phyloP scores from a whole-genome alignment of 2,888 invertebrate genomes.

The Agonopterix subpropinquella region DNA sequence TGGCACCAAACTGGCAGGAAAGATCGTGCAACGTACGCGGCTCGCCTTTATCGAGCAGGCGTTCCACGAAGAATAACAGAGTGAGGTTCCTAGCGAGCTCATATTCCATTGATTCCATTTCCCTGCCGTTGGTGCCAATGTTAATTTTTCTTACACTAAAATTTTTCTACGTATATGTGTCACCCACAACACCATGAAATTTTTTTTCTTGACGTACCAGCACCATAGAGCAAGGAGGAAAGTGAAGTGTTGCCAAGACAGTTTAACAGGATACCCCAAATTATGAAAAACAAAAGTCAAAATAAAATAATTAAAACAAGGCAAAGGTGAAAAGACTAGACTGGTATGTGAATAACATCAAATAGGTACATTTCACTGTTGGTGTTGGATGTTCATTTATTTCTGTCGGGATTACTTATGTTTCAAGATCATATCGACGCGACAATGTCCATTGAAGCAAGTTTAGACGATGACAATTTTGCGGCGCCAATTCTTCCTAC shows the following conservation, averaged over 20 bases:
- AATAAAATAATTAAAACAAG: no score
- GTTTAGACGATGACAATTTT: no score
- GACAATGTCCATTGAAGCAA: no score
- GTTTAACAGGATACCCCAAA: constrained; percentile 6
- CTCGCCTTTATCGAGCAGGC: constrained; percentile 97
- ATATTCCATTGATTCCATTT: constrained; percentile 95
- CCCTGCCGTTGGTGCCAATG: constrained; percentile 73
- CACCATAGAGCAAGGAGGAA: constrained; percentile 41
- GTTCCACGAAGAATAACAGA: constrained; percentile 98
- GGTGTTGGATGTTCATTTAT: no score
- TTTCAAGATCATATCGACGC: no score
- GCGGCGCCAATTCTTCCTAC: no score
- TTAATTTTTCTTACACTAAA: constrained; percentile 64
- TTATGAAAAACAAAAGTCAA: background rate
- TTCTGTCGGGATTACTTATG: no score
- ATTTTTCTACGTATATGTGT: constrained; percentile 73
- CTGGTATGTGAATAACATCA: no score
- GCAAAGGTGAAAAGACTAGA: no score
- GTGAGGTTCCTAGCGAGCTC: constrained; percentile 96
- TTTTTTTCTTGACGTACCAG: constrained; percentile 56
- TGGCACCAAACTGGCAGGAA: constrained; percentile 99
- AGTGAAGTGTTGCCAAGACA: background rate
- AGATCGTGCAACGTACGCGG: constrained; percentile 97
- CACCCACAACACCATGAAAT: constrained; percentile 76
- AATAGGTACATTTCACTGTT: no score